A percentile compares a stretch with the other conserved stretches of the same genome.
Conservation (phyloP, 92 coral and sea anemone species). For the Zoanthus sociatus region DNA sequence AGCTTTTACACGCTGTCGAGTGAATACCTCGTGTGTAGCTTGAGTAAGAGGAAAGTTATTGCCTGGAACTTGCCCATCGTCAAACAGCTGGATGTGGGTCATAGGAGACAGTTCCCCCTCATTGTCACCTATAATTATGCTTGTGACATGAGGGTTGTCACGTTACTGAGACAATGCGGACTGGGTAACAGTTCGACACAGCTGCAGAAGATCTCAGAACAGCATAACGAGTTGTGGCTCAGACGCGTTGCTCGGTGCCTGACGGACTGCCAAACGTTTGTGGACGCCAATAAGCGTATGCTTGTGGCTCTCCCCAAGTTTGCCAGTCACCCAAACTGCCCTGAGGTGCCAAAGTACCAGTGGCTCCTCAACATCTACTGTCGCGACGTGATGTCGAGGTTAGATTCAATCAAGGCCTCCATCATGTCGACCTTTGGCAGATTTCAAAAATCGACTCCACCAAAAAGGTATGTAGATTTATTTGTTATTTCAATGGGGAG, state of each 20-base stretch:
- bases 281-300: background rate
- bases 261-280: background rate
- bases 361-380: background rate
- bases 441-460: background rate
- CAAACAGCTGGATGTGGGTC: background rate
- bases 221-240: background rate
- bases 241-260: background rate
- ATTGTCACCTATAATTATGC: background rate
- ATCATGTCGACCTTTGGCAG: slow-evolving; percentile 6
- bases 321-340: background rate
- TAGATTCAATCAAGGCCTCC: slow-evolving; percentile 2
- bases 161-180: background rate
- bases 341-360: background rate
- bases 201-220: background rate
- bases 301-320: background rate
- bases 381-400: background rate
- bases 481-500: background rate
- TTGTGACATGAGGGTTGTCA: background rate
- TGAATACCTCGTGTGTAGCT: background rate
- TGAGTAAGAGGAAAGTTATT: background rate
- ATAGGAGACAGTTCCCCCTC: background rate
- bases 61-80: background rate
- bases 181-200: background rate
- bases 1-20: background rate
- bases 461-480: background rate